Percentiles rank a stretch among this genome's conserved stretches.
Conservation (phyloP, 2,888 invertebrate species). For the Arge pagana region DNA sequence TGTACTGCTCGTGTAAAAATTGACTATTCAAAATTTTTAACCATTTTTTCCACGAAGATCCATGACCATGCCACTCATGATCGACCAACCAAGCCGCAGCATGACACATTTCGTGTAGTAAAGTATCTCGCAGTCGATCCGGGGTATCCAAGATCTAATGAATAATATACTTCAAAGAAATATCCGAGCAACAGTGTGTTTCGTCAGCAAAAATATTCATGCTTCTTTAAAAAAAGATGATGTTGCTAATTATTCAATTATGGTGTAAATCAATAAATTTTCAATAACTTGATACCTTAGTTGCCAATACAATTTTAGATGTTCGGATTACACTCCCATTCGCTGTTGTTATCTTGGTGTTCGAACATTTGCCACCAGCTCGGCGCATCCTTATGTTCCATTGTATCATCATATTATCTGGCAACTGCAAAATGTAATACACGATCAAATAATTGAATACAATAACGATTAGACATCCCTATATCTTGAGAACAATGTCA, state of each 20-base stretch:
- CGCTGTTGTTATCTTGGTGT: constrained; percentile 50
- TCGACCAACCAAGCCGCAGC: constrained; percentile 90
- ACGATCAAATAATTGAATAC: no score
- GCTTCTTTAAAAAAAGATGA: no score
- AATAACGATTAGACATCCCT: no score
- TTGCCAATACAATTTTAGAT: constrained; percentile 76
- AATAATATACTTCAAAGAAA: constrained; percentile 9
- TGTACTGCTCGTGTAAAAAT: no score
- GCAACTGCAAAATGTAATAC: no score
- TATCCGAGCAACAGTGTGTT: neutral
- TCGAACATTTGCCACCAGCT: constrained; percentile 77
- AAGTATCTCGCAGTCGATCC: constrained; percentile 85
- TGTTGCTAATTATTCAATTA: no score
- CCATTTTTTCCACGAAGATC: constrained; percentile 84
- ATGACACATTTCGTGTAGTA: constrained; percentile 95
- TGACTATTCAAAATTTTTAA: constrained; percentile 49
- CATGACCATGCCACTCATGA: constrained; percentile 78
- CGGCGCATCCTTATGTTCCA: constrained; percentile 84
- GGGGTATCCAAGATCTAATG: constrained; percentile 66
- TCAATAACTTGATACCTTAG: no score
- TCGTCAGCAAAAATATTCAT: neutral
- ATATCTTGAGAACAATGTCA: neutral
- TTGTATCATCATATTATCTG: constrained; percentile 68
- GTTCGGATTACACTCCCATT: constrained; percentile 61
- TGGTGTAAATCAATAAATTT: no score